Evolutionary conservation across 2,113 vertebrate genomes (phyloP), one percentile per base, ranked within the genome.

Genomic region (Bufo bufo): DNA sequence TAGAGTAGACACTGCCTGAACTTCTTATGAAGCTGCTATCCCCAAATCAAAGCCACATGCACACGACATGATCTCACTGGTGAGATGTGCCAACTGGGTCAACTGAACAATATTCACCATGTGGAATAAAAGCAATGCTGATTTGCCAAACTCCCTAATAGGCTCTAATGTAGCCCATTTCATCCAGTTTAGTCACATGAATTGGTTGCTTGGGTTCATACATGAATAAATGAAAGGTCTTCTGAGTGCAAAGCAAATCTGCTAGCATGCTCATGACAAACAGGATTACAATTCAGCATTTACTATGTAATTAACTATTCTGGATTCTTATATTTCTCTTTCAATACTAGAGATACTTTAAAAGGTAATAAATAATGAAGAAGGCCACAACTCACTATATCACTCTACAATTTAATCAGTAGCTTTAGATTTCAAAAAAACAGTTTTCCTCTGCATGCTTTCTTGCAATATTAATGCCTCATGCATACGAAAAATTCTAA

Each of bases 131-230:
- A 4, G 16, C 45, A 75, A 10, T 75, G 72, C 19, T 75, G 45
- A 75, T 49, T 19, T 75, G 45, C 45, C 45, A 75, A 19, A 14
- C 43, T 75, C 45, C 12, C 45, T 75, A 75, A 75, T 49, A 49
- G 47, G 72, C 2, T 50, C 72, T 19, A 75, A 50, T 75, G 45
- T 49, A 75, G 45, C 50, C 43, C 71, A 75, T 49, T 17, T 50
- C 72, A 75, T 75, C 72, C 72, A 75, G 45, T 75, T 43, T 72
- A 72, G 33, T 72, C 43, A 71, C 71, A 74, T 74, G 72, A 20
- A 17, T 49, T 50, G 72, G 72, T 10, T 50, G 13, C 47, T 20
- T 75, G 45, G 72, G 72, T 49, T 4, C 45, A 49, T 49, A 20
- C 72, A 45, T 45, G 71, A 14, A 16, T 72, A 72, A 72, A 45